Conservation (phyloP, 2,797 vertebrate species). For the Lagorchestes hirsutus region DNA sequence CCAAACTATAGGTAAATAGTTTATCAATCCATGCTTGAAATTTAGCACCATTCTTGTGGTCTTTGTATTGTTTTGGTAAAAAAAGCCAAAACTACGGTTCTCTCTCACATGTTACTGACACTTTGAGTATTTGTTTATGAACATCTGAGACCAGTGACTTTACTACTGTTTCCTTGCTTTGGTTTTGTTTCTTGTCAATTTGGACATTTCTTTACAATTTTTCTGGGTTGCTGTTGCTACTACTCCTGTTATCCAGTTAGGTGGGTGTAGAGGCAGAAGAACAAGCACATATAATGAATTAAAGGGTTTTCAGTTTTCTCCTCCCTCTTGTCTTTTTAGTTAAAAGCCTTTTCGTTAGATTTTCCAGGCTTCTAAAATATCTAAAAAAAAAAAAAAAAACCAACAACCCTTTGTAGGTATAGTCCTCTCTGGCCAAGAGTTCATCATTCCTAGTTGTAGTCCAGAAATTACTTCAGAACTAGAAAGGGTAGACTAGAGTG, state of each 20-base stretch:
- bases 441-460: not conserved
- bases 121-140: not conserved
- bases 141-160: not conserved
- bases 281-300: not conserved
- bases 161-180: not conserved
- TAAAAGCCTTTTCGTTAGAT: not conserved
- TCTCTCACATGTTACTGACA: not conserved
- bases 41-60: not conserved
- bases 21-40: not conserved
- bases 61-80: not conserved
- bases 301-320: not conserved
- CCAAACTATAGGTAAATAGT: not conserved
- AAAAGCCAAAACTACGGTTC: not conserved
- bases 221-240: not conserved
- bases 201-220: not conserved
- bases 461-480: not conserved
- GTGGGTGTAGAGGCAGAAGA: not conserved
- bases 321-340: not conserved
- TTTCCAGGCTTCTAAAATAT: not conserved
- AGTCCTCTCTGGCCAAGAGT: not conserved
- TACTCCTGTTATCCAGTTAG: not conserved
- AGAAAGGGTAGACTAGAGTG: not conserved
- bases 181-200: not conserved
- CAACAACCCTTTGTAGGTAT: not conserved
- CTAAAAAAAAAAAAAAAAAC: too few species aligned